Percentiles rank a stretch among this genome's conserved stretches.
Evolutionary conservation across 2,113 vertebrate genomes (phyloP).

Genomic region (Pterocles orientalis): DNA sequence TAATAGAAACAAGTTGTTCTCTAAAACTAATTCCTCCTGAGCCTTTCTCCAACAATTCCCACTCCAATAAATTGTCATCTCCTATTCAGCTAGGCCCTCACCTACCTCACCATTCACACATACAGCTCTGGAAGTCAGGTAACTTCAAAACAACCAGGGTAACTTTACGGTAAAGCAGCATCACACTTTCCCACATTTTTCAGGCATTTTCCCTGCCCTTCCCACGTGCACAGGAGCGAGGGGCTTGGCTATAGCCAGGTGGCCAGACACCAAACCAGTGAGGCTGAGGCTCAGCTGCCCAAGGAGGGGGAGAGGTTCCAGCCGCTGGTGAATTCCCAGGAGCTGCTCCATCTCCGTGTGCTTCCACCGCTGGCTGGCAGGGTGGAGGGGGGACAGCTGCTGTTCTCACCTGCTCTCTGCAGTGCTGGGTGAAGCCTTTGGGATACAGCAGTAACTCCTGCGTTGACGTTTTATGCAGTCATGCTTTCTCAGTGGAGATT

Average conservation of each 20-base stretch:
- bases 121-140: not conserved
- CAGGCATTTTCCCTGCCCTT: not conserved
- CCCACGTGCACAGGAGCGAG: not conserved
- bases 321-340: too few relatives aligned
- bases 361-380: not conserved
- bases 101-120: not conserved
- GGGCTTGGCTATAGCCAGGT: not conserved
- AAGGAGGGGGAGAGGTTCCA: too few relatives aligned
- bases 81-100: not conserved
- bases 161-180: not conserved
- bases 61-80: not conserved
- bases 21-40: not conserved
- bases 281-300: not conserved
- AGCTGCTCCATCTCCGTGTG: not conserved
- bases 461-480: accelerated
- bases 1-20: not conserved
- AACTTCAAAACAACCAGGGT: not conserved
- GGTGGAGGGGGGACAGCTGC: accelerated
- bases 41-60: not conserved
- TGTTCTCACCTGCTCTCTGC: not conserved
- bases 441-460: not conserved
- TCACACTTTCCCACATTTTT: not conserved
- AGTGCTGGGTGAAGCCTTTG: not conserved
- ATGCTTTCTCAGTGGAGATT: not conserved
- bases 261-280: not conserved